Evolutionary conservation across 1,140 invertebrate genomes (phyloP).

Genomic region (Drosophila paulistorum): DNA sequence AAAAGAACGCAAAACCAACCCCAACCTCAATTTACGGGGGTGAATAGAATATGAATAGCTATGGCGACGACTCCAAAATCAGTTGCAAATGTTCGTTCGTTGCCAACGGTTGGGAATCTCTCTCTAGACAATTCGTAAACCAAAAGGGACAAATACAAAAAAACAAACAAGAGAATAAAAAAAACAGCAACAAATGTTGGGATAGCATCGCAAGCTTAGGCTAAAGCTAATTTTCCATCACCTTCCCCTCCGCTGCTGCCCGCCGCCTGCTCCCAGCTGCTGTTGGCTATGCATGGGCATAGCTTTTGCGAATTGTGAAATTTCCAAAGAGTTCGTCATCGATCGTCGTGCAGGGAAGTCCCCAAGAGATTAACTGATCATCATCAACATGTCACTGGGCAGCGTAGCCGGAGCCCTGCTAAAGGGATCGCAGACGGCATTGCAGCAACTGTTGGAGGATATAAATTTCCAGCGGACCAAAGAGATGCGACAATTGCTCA

Average conservation of each 20-base stretch:
- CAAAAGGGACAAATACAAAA: background rate
- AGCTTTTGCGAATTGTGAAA: conserved; percentile 41
- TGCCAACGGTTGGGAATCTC: conserved; percentile 10
- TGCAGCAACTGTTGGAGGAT: conserved; percentile 93
- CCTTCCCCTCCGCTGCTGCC: background rate
- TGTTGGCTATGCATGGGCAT: conserved; percentile 17
- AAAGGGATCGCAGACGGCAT: conserved; percentile 86
- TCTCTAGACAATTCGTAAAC: background rate
- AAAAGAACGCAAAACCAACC: conserved; percentile 6
- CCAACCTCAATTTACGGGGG: conserved; percentile 6
- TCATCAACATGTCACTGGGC: conserved; percentile 84
- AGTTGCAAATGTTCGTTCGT: conserved; percentile 14
- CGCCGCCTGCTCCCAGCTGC: background rate
- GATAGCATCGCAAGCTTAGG: background rate
- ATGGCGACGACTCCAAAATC: conserved; percentile 10
- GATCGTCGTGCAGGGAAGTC: conserved; percentile 14
- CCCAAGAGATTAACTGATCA: background rate
- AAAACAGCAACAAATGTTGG: conserved; percentile 14
- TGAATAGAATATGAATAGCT: background rate
- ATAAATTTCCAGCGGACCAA: conserved; percentile 95
- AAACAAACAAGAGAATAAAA: background rate
- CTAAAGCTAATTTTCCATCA: conserved; percentile 12
- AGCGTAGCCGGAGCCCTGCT: conserved; percentile 85
- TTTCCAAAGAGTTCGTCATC: conserved; percentile 49
- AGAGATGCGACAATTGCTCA: conserved; percentile 93